Evolutionary conservation across 2,113 vertebrate genomes (phyloP).

Genomic region (Bambusicola thoracicus): DNA sequence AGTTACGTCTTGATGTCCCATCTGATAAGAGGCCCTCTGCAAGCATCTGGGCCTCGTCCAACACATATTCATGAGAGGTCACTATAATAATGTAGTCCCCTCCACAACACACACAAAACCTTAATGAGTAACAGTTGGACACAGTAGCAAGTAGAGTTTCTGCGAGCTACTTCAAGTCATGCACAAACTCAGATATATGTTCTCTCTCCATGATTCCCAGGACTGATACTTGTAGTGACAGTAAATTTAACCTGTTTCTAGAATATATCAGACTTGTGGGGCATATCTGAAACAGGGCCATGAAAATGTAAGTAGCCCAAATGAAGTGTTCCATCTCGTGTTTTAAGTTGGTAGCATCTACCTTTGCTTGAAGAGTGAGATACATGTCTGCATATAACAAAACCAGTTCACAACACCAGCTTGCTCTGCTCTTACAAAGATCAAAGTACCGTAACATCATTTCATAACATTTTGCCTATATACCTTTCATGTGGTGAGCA

Average conservation of each 20-base stretch:
- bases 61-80: neutral
- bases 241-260: neutral
- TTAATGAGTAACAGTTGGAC: neutral
- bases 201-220: neutral
- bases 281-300: neutral
- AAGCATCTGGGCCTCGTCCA: neutral
- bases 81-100: neutral
- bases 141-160: neutral
- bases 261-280: neutral
- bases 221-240: neutral
- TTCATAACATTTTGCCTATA: neutral
- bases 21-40: neutral
- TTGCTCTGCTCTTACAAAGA: neutral
- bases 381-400: neutral
- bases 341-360: neutral
- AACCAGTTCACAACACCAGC: neutral
- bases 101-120: neutral
- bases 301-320: neutral
- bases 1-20: neutral
- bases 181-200: neutral
- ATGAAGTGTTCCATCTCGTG: neutral
- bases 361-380: neutral
- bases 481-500: neutral
- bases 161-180: neutral
- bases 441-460: neutral